phyloP scores from a whole-genome alignment of 2,888 invertebrate species.

The Noctua fimbriata region DNA sequence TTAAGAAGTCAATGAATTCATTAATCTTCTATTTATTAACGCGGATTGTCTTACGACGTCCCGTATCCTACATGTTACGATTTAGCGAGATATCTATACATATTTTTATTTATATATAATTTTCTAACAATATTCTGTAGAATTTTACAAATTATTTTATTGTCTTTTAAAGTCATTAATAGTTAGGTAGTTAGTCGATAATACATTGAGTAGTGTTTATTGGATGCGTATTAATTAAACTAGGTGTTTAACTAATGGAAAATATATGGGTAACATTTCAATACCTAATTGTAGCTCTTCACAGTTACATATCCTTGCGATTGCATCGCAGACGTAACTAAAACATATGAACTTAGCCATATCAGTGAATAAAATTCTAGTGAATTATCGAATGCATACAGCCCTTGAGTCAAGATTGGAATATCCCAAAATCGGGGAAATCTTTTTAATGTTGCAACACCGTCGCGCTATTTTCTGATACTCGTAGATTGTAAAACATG shows the following conservation, averaged over 20 bases:
- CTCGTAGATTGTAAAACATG: constrained; percentile 20
- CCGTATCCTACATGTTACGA: constrained; percentile 81
- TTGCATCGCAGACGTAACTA: constrained; percentile 63
- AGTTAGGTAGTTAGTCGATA: constrained; percentile 81
- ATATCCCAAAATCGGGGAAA: constrained; percentile 38
- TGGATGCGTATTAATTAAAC: constrained; percentile 80
- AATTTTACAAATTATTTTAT: constrained; percentile 87
- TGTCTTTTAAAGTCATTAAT: constrained; percentile 82
- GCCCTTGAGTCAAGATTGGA: constrained; percentile 15
- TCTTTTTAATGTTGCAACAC: constrained; percentile 42
- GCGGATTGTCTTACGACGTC: constrained; percentile 70
- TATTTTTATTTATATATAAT: constrained; percentile 86
- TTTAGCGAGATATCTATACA: constrained; percentile 85
- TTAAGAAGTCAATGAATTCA: constrained; percentile 88
- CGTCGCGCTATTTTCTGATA: constrained; percentile 33
- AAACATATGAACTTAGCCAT: constrained; percentile 64
- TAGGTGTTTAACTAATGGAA: constrained; percentile 79
- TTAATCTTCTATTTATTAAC: constrained; percentile 85
- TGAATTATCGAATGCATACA: constrained; percentile 65
- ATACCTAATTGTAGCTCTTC: constrained; percentile 73
- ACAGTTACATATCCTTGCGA: constrained; percentile 82
- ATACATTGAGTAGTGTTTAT: constrained; percentile 80
- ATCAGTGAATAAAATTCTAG: constrained; percentile 61
- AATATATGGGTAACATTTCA: constrained; percentile 69
- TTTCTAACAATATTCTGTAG: constrained; percentile 89